Base-by-base conservation (phyloP, 2,797 vertebrate genomes). In the Nothura maculosa region DNA sequence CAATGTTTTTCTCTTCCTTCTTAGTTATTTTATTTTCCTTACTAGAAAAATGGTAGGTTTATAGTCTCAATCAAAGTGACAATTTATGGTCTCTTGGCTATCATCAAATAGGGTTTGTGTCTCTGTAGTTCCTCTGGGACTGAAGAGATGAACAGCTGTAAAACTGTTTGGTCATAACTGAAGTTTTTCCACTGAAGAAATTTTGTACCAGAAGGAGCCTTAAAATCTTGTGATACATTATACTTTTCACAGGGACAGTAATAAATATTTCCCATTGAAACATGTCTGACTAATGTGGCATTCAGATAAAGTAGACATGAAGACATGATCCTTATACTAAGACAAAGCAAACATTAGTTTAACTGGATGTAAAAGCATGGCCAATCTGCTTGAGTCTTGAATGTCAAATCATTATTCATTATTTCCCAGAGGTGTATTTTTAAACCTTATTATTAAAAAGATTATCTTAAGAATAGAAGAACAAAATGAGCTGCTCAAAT, bases 341-440 rank as follows among this genome's bases (percentile, higher is more conserved):
- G 61, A 58, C 20, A 89, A 82, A 85, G 27, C 36, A 92, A 90
- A 47, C 38, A 87, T 80, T 89, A 87, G 47, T 57, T 90, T 67
- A 88, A 91, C 7, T 82, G 88, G 20, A 72, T 76, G 27, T 76
- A 74, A 77, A 28, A 92, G n/a, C 40, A 84, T 14, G 32, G 27
- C 42, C 38, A 87, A 54, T 4, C 18, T 91, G 36, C 48, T 93
- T 93, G 9, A 73, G n/a, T 64, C 50, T 74, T 67, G 25, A 92
- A 74, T 72, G 45, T 85, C 67, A 87, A 83, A 90, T 50, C 45
- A 19, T 12, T 82, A 30, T 40, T 74, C 68, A n/a, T 82, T 47
- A 84, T 63, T 88, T 89, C 85, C 64, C 45, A 54, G 28, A 82
- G 61, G 57, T 77, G 34, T 74, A 43, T 60, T 92, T 85, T 78